Evolutionary conservation across 2,113 vertebrate species (phyloP).

Genomic region (Pomatorhinus ruficollis): DNA sequence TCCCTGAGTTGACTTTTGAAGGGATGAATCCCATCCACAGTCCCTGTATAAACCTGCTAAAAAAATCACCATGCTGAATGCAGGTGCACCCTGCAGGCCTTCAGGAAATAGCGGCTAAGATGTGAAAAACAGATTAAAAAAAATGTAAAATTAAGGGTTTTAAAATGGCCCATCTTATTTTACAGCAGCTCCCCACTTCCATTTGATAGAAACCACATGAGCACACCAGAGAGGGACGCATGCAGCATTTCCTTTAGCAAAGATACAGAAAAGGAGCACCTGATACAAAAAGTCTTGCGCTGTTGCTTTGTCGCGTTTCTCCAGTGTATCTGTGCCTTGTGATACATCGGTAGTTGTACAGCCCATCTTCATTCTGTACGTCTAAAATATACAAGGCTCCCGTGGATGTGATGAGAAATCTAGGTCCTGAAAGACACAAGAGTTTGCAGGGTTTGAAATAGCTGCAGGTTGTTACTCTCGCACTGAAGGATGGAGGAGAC

Average conservation of each 20-base stretch:
- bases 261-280: conserved; percentile 67
- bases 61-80: background rate
- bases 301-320: conserved; percentile 98
- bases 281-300: conserved; percentile 95
- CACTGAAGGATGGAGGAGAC: rapidly evolving
- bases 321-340: conserved; percentile 97
- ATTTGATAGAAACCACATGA: background rate
- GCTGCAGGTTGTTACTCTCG: background rate
- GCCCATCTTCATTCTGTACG: conserved; percentile 96
- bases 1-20: background rate
- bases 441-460: background rate
- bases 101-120: background rate
- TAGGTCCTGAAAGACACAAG: conserved; percentile 87
- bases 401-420: conserved; percentile 98
- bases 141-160: background rate
- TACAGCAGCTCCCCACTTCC: background rate
- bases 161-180: background rate
- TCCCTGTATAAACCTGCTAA: background rate
- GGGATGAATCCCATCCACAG: background rate
- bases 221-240: background rate
- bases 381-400: conserved; percentile 99
- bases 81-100: background rate
- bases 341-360: conserved; percentile 98
- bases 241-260: background rate
- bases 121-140: background rate